Percentiles rank a stretch among this genome's conserved stretches.
Conservation (phyloP, 1,140 invertebrate species). For the Meloidogyne chitwoodi region DNA sequence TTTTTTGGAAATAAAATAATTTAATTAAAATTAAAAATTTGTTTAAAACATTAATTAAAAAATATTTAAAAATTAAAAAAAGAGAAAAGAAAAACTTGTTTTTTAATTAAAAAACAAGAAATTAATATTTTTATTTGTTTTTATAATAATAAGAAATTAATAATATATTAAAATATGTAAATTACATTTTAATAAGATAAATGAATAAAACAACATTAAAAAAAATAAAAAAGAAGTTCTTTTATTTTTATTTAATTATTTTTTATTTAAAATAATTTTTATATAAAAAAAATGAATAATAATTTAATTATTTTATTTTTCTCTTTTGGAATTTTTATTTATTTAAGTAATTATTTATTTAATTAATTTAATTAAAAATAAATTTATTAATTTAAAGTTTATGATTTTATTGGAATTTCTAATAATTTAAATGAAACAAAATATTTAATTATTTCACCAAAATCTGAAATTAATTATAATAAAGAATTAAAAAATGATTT, state of each 20-base stretch:
- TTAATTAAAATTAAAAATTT: no score
- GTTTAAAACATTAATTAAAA: no score
- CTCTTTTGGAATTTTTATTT: neutral
- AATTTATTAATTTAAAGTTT: neutral
- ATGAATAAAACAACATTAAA: no score
- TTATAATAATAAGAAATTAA: no score
- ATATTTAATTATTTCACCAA: neutral
- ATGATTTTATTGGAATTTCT: neutral
- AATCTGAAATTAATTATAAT: neutral
- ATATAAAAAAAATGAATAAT: neutral
- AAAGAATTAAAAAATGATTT: neutral
- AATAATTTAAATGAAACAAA: neutral
- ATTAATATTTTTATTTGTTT: no score
- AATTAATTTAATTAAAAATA: neutral
- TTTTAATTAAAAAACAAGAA: no score
- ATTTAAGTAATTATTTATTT: neutral
- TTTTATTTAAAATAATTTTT: neutral
- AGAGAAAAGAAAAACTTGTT: no score
- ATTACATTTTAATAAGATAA: no score
- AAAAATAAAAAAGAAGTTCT: no score
- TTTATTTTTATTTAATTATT: neutral
- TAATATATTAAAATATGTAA: no score
- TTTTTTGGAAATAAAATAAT: no score
- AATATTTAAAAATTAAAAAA: no score
- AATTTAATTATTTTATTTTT: neutral